Percentiles rank a stretch among this genome's conserved stretches.
phyloP scores from a whole-genome alignment of 1,140 invertebrate species.

The Drosophila orena region DNA sequence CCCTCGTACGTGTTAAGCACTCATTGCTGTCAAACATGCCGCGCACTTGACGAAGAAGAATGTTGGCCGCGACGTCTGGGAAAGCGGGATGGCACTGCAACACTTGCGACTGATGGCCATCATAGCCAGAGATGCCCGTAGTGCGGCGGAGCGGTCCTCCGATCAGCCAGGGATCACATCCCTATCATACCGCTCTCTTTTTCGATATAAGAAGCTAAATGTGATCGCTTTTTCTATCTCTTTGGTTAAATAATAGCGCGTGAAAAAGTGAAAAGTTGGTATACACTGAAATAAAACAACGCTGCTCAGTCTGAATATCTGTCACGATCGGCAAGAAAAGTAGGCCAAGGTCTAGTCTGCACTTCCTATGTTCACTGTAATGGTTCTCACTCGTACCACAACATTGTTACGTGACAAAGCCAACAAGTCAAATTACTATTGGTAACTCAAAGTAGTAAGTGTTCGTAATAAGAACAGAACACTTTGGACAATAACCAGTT shows the following conservation, averaged over 20 bases:
- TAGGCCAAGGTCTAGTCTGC: not conserved
- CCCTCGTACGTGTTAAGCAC: constrained; percentile 78
- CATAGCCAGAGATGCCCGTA: constrained; percentile 22
- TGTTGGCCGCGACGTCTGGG: constrained; percentile 66
- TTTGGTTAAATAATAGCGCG: too few species aligned
- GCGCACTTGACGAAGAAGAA: constrained; percentile 74
- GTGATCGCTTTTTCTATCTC: too few species aligned
- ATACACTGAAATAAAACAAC: not conserved
- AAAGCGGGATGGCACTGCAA: constrained; percentile 66
- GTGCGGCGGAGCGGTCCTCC: not conserved
- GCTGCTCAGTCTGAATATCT: not conserved
- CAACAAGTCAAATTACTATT: too few species aligned
- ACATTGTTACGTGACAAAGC: too few species aligned
- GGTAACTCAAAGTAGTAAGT: too few species aligned
- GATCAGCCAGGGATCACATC: not conserved
- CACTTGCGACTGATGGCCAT: constrained; percentile 63
- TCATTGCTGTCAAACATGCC: constrained; percentile 81
- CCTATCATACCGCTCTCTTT: too few species aligned
- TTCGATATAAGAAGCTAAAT: too few species aligned
- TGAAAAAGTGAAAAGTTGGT: not conserved
- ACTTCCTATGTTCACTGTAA: too few species aligned
- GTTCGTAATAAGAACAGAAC: too few species aligned
- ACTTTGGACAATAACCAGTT: too few species aligned
- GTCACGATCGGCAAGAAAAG: not conserved
- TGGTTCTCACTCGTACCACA: too few species aligned